These are phyloP conservation scores for Sarcophaga caerulescens DNA, from an alignment of 2,888 invertebrate genomes.

Conservation along the genomic window DNA sequence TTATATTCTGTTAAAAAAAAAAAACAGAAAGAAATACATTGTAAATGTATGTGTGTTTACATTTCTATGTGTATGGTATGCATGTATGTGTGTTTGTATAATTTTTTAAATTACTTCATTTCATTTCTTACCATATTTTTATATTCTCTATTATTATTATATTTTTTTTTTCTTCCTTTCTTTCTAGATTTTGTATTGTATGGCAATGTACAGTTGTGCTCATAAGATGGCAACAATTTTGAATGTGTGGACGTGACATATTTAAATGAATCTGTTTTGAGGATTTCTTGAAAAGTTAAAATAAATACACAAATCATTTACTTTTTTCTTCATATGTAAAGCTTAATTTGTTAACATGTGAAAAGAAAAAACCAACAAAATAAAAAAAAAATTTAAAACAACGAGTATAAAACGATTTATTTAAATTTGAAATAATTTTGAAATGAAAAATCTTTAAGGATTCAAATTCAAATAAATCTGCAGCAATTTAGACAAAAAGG, in stretches of 20 bases:
- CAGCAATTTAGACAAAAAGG: neutral
- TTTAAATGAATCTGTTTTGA: conserved; percentile 63
- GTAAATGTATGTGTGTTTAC: conserved; percentile 18
- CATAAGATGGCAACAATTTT: conserved; percentile 60
- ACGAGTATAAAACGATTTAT: conserved; percentile 55
- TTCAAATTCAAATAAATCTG: conserved; percentile 47
- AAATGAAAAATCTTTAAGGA: conserved; percentile 58
- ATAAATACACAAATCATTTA: conserved; percentile 36
- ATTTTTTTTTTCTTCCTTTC: conserved; percentile 25
- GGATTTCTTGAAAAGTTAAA: conserved; percentile 34
- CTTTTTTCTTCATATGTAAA: conserved; percentile 17
- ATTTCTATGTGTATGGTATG: conserved; percentile 46
- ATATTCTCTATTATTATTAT: conserved; percentile 14
- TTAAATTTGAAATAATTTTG: conserved; percentile 59
- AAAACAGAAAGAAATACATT: neutral
- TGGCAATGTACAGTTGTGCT: conserved; percentile 44
- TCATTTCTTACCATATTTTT: conserved; percentile 32
- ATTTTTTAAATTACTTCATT: conserved; percentile 67
- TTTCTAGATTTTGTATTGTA: neutral
- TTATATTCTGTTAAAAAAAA: conserved; percentile 44
- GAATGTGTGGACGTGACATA: conserved; percentile 67
- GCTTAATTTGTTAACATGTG: conserved; percentile 36
- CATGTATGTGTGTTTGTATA: conserved; percentile 14
- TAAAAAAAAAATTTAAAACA: neutral
- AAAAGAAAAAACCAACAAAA: neutral